phyloP scores from a whole-genome alignment of 2,888 invertebrate genomes.

The Kryphioiulus occultus region DNA sequence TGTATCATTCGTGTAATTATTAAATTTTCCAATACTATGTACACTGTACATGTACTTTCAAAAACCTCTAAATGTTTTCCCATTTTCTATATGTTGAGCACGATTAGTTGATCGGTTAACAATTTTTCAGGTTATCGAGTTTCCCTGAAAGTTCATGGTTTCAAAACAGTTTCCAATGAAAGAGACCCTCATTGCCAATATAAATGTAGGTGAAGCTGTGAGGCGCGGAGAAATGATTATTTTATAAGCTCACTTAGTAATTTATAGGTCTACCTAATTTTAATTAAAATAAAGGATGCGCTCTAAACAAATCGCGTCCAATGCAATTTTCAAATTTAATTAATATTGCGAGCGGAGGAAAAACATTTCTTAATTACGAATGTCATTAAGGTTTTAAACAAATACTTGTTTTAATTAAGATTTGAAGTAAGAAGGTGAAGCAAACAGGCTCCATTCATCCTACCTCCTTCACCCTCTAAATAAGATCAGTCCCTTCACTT shows the following conservation, averaged over 20 bases:
- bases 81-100: too few species aligned
- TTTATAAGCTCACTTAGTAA: background rate
- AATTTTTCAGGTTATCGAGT: too few species aligned
- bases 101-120: too few species aligned
- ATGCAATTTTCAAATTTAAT: background rate
- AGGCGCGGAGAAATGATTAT: background rate
- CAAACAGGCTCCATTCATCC: background rate
- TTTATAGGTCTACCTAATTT: background rate
- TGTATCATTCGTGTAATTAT: too few species aligned
- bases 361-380: background rate
- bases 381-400: background rate
- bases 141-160: too few species aligned
- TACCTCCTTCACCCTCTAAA: background rate
- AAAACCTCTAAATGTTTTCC: too few species aligned
- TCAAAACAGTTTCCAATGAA: background rate
- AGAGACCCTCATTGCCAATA: background rate
- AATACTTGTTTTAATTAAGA: conserved; percentile 4
- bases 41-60: too few species aligned
- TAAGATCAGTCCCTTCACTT: too few species aligned
- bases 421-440: background rate
- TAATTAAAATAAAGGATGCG: background rate
- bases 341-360: background rate
- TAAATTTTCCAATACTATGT: too few species aligned
- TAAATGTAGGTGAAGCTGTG: background rate
- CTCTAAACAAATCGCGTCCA: background rate